Conservation (phyloP, 1,140 invertebrate genomes). For the Plectus sambesii region DNA sequence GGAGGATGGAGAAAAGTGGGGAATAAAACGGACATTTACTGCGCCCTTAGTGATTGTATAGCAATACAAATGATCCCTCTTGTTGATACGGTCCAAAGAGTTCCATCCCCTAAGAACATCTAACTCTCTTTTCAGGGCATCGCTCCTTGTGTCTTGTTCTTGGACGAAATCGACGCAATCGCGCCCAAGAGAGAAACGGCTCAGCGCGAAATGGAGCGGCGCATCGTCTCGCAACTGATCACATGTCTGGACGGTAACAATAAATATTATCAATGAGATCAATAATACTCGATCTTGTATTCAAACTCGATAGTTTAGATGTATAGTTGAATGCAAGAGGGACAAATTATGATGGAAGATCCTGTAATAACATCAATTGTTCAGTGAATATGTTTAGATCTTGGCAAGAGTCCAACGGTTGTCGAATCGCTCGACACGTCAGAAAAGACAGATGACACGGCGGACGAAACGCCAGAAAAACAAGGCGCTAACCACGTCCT, state of each 20-base stretch:
- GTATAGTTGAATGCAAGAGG: not conserved
- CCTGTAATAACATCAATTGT: too few relatives aligned
- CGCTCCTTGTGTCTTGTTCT: conserved; percentile 60
- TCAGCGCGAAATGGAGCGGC: conserved; percentile 81
- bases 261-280: too few relatives aligned
- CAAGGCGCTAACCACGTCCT: conserved; percentile 64
- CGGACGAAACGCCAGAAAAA: too few relatives aligned
- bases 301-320: not conserved
- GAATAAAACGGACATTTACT: not conserved
- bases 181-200: conserved; percentile 72
- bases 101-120: not conserved
- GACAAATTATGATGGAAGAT: too few relatives aligned
- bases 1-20: not conserved
- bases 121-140: conserved; percentile 3
- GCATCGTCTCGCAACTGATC: conserved; percentile 82
- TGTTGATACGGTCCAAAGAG: too few relatives aligned
- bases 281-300: not conserved
- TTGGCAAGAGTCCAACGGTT: too few relatives aligned
- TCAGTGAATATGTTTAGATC: too few relatives aligned
- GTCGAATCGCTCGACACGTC: too few relatives aligned
- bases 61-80: too few relatives aligned
- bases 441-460: too few relatives aligned
- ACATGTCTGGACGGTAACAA: conserved; percentile 72
- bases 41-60: too few relatives aligned
- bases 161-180: conserved; percentile 85